Percentiles rank a stretch among this genome's conserved stretches.
Evolutionary conservation across 2,888 invertebrate genomes (phyloP).

Genomic region (Malthinus flaveolus): DNA sequence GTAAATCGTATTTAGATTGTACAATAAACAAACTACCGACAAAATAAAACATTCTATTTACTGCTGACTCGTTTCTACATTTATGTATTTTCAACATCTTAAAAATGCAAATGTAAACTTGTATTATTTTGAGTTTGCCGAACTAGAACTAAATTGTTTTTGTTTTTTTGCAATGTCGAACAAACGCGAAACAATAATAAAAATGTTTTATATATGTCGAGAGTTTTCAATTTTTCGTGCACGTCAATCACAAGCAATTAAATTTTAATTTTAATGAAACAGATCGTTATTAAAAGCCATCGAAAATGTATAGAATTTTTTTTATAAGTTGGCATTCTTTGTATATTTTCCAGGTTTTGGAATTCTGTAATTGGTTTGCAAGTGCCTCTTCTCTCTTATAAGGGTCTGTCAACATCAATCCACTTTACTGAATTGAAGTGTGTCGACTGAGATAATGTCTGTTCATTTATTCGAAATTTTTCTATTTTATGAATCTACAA

Average conservation of each 20-base stretch:
- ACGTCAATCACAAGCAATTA: too few species aligned
- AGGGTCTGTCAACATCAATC: slow-evolving; percentile 19
- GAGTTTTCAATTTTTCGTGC: too few species aligned
- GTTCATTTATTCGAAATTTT: slow-evolving; percentile 17
- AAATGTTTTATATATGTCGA: too few species aligned
- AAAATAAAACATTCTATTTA: slow-evolving; percentile 1
- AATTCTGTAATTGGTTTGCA: slow-evolving; percentile 13
- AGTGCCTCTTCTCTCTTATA: slow-evolving; percentile 11
- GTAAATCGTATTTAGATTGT: slow-evolving; percentile 6
- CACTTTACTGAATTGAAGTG: slow-evolving; percentile 17
- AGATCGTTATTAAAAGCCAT: too few species aligned
- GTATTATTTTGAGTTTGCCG: neutral
- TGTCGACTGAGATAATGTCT: slow-evolving; percentile 17
- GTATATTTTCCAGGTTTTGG: slow-evolving; percentile 2
- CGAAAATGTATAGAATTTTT: neutral
- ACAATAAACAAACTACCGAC: slow-evolving; percentile 4
- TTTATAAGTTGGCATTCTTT: neutral
- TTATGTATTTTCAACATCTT: neutral
- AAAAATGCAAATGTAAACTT: neutral
- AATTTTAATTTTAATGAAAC: too few species aligned
- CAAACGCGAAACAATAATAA: neutral
- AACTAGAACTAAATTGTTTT: neutral
- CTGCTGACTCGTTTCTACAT: neutral
- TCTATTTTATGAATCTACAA: neutral
- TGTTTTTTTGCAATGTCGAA: neutral